Evolutionary conservation across 92 coral and sea anemone species (phyloP), one percentile per base, ranked within the genome.

Genomic region (Porites divaricata): DNA sequence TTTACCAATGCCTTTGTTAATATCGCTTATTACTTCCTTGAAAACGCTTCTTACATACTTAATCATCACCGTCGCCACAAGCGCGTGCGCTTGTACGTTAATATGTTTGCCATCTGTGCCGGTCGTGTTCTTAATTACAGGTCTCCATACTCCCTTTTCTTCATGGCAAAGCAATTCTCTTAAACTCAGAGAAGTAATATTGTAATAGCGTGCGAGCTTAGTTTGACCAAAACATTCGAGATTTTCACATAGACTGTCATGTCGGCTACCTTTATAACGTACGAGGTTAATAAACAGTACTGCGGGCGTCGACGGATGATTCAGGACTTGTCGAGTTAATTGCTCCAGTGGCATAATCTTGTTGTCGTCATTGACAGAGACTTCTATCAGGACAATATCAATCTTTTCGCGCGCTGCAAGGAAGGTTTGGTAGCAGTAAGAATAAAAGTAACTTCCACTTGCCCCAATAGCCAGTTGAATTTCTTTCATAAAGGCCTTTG

Each of bases 401-500:
- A 35, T 35, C 45, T 35, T 35, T 35, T 35, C 70, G 20, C 72
- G 79, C 26, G 70, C 49, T 2, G 70, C 57, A 21, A 91, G 78
- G 54, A 89, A 94, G 11, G 92, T 93, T 57, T 88, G 86, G 62
- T 87, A 92, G 70, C 95, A 94, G 74, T 79, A 94, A 22, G 91
- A 76, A 72, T 79, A 94, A 68, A 89, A 87, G 17, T 74, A 81
- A 63, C 98, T 94, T 25, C 91, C 90, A 6, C 93, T 93, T 1
- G 86, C 97, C 16, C 93, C 91, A 22, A 91, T 78, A 0, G 93
- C 90, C 2, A 91, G 63, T 24, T 22, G 63, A 51, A 54, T 24
- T 53, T 52, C 78, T 21, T 53, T 74, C 64, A 74, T 5, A 53
- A 74, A 49, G 22, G 78, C 53, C 48, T 74, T 74, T 23, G 90